Conservation (phyloP, 2,113 vertebrate genomes). For the Clarias magur region DNA sequence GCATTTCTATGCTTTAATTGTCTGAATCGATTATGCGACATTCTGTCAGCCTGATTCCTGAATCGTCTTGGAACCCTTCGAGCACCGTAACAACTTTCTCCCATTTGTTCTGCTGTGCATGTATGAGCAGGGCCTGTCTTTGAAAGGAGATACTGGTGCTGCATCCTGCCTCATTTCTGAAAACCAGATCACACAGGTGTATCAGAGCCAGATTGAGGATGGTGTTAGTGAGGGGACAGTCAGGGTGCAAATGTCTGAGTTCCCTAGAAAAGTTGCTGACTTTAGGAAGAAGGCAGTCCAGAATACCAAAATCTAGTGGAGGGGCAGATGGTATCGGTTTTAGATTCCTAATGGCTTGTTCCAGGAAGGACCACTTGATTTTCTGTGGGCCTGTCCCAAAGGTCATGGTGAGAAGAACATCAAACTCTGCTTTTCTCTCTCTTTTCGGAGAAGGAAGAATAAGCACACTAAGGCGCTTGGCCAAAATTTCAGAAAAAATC, state of each 20-base stretch:
- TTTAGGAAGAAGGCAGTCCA: background rate
- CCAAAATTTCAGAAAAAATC: background rate
- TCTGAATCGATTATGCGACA: background rate
- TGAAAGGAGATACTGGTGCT: background rate
- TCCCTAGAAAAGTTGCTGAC: background rate
- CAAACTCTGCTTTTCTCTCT: background rate
- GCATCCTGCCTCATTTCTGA: background rate
- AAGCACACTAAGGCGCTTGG: background rate
- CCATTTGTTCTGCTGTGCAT: background rate
- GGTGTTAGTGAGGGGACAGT: conserved; percentile 34
- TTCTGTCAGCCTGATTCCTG: background rate
- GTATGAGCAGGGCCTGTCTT: background rate
- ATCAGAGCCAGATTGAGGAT: conserved; percentile 17
- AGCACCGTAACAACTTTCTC: background rate
- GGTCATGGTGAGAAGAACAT: background rate
- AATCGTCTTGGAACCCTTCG: background rate
- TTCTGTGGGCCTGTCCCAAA: background rate
- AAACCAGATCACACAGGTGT: background rate
- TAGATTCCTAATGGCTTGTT: background rate
- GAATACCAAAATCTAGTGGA: background rate
- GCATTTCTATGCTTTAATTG: background rate
- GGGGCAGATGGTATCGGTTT: background rate
- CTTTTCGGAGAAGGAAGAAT: background rate
- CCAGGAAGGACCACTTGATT: background rate
- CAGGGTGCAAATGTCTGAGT: background rate